These are phyloP conservation scores for Emydura subglobosa DNA, from an alignment of 2,113 vertebrate species.

Conservation along the genomic window DNA sequence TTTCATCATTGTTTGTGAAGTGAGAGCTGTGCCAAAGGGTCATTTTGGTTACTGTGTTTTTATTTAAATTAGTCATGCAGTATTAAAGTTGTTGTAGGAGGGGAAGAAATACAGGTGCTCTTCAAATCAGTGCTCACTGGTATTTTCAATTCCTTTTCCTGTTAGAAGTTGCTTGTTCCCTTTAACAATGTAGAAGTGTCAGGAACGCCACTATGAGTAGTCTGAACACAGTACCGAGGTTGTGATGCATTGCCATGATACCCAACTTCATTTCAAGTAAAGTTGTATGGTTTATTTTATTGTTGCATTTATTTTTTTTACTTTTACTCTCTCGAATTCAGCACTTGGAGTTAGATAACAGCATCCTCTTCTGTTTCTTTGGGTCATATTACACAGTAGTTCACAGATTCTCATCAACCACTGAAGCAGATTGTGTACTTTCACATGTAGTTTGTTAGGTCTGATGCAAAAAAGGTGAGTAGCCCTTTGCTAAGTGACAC, in stretches of 20 bases:
- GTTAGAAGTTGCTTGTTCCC: not conserved
- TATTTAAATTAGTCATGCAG: accelerated
- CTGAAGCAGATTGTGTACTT: not conserved
- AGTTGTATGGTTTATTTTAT: slow-evolving; percentile 19
- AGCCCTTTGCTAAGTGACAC: accelerated
- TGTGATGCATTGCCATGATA: not conserved
- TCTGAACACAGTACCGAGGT: not conserved
- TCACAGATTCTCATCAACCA: not conserved
- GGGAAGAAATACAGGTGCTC: not conserved
- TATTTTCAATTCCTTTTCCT: not conserved
- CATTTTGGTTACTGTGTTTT: not conserved
- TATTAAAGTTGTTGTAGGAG: accelerated
- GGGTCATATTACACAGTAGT: not conserved
- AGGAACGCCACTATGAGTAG: not conserved
- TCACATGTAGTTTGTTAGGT: not conserved
- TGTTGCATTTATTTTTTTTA: not conserved
- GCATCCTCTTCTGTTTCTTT: not conserved
- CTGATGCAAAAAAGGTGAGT: accelerated
- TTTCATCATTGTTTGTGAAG: not conserved
- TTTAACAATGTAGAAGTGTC: not conserved
- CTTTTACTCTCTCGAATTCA: slow-evolving; percentile 3
- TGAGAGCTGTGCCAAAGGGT: not conserved
- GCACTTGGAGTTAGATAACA: not conserved
- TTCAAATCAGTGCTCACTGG: not conserved
- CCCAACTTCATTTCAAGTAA: slow-evolving; percentile 26